A percentile compares a stretch with the other conserved stretches of the same genome.
These are phyloP conservation scores for Upupa epops DNA, from an alignment of 2,113 vertebrate species.

Conservation along the genomic window DNA sequence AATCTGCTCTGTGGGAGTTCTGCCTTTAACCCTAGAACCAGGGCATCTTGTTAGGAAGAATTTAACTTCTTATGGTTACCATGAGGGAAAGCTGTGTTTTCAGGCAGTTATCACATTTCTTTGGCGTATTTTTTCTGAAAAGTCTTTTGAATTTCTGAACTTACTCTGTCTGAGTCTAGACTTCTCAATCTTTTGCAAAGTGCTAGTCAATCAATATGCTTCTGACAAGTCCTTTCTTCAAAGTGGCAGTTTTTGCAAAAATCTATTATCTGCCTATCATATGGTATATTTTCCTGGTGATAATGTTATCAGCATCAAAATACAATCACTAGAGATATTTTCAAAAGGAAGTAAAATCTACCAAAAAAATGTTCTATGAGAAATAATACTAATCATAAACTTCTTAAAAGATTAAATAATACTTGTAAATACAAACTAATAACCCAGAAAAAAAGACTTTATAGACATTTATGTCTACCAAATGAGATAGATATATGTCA, in stretches of 20 bases:
- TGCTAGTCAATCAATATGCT: not conserved
- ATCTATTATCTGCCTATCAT: not conserved
- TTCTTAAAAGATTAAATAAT: not conserved
- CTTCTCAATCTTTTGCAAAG: slow-evolving; percentile 13
- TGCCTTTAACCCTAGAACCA: too few relatives aligned
- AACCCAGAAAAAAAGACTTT: not conserved
- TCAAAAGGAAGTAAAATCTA: not conserved
- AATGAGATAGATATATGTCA: not conserved
- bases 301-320: not conserved
- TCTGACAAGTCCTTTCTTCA: slow-evolving; percentile 10
- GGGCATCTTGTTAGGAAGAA: not conserved
- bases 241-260: slow-evolving; percentile 1
- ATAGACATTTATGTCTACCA: not conserved
- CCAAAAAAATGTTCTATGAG: not conserved
- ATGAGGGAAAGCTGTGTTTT: not conserved
- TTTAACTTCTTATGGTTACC: slow-evolving; percentile 7
- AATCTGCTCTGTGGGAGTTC: too few relatives aligned
- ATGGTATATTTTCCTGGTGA: not conserved
- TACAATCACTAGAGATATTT: not conserved
- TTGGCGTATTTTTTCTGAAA: slow-evolving; percentile 14
- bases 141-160: not conserved
- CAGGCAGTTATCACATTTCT: not conserved
- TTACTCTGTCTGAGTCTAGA: not conserved
- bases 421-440: not conserved
- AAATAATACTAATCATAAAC: not conserved